Percentiles rank a stretch among this genome's conserved stretches.
Evolutionary conservation across 2,888 invertebrate species (phyloP).

Genomic region (Conistra vaccinii): DNA sequence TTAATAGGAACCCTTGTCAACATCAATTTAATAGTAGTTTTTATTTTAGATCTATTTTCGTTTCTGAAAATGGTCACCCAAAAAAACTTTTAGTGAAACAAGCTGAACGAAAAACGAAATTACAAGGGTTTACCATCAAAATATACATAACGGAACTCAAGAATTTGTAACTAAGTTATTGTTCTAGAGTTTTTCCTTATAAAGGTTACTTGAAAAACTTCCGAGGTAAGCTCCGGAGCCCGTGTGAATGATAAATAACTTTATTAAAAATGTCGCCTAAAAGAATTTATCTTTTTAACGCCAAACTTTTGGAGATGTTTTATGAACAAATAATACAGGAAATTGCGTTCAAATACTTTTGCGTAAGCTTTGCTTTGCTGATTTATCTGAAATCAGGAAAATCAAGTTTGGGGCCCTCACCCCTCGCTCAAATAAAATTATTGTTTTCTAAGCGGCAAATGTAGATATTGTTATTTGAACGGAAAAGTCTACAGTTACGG

Average conservation of each 20-base stretch:
- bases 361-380: slow-evolving; percentile 3
- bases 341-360: slow-evolving; percentile 27
- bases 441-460: neutral
- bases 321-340: slow-evolving; percentile 31
- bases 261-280: slow-evolving; percentile 52
- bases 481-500: too few relatives aligned
- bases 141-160: slow-evolving; percentile 31
- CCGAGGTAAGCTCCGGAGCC: slow-evolving; percentile 36
- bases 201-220: slow-evolving; percentile 41
- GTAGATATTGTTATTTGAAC: neutral
- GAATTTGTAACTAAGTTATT: slow-evolving; percentile 46
- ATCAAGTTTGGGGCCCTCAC: neutral
- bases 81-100: neutral
- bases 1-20: neutral
- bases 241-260: slow-evolving; percentile 56
- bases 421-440: neutral
- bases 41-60: neutral
- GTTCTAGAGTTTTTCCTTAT: slow-evolving; percentile 33
- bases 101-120: slow-evolving; percentile 1
- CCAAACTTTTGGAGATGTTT: slow-evolving; percentile 37
- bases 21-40: neutral
- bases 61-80: neutral
- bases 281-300: slow-evolving; percentile 46
- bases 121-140: slow-evolving; percentile 12
- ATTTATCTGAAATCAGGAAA: slow-evolving; percentile 27